These are phyloP conservation scores for Drosophila koepferae DNA, from an alignment of 2,888 invertebrate genomes.

Conservation along the genomic window DNA sequence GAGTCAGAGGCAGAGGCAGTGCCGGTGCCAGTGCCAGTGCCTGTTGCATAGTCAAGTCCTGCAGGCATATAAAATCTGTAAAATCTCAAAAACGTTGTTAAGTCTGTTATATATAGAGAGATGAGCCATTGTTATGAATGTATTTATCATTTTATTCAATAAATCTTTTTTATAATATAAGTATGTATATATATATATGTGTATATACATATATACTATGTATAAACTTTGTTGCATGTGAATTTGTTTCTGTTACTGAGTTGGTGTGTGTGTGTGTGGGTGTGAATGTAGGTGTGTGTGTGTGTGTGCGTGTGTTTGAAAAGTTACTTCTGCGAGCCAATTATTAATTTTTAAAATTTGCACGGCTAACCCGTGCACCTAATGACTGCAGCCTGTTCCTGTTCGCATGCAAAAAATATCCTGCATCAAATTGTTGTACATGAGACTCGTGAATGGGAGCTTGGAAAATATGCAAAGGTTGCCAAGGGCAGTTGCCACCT, in stretches of 20 bases:
- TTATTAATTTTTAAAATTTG: not conserved
- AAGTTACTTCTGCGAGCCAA: not conserved
- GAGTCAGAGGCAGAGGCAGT: not conserved
- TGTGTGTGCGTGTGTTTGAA: conserved; percentile 11
- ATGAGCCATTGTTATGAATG: conserved; percentile 53
- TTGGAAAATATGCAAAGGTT: not conserved
- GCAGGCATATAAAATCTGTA: not conserved
- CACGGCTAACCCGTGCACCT: conserved; percentile 33
- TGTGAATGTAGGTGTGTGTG: conserved; percentile 18
- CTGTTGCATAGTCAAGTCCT: not conserved
- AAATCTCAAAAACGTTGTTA: conserved; percentile 10
- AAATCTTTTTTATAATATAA: conserved; percentile 64
- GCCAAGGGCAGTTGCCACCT: not conserved
- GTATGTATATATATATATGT: conserved; percentile 49
- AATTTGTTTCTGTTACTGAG: conserved; percentile 15
- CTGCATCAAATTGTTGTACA: conserved; percentile 27
- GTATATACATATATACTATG: conserved; percentile 47
- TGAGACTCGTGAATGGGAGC: conserved; percentile 12
- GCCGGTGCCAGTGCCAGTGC: not conserved
- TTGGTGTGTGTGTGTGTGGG: conserved; percentile 12
- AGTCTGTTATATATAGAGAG: no score
- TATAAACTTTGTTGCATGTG: conserved; percentile 40
- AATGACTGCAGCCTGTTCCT: conserved; percentile 31
- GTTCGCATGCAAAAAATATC: conserved; percentile 36
- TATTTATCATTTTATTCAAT: conserved; percentile 74